phyloP scores from a whole-genome alignment of 2,113 vertebrate genomes.

The Chloroceryle aenea region DNA sequence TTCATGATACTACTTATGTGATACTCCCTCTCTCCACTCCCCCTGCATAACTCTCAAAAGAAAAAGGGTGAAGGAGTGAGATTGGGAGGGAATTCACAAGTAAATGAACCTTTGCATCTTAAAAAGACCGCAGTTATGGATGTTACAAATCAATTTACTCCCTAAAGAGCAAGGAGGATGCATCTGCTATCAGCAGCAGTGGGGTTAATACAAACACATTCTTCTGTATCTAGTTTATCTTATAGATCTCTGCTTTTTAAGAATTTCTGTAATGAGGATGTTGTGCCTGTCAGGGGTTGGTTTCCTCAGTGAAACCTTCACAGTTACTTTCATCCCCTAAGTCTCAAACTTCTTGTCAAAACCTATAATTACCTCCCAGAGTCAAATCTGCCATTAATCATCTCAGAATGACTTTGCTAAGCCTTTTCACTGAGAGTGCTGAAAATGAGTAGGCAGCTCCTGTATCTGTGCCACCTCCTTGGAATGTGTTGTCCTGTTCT shows the following conservation, averaged over 20 bases:
- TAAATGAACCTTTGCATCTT: neutral
- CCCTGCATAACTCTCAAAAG: neutral
- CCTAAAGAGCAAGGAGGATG: neutral
- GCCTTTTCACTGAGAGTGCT: conserved; percentile 16
- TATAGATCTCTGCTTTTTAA: conserved; percentile 59
- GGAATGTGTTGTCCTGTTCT: conserved; percentile 17
- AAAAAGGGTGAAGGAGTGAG: neutral
- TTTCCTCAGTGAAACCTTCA: conserved; percentile 70
- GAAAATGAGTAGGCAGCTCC: conserved; percentile 43
- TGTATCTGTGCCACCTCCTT: conserved; percentile 10
- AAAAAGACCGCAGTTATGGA: neutral
- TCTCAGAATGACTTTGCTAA: conserved; percentile 57
- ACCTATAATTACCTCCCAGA: conserved; percentile 68
- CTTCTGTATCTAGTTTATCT: conserved; percentile 43
- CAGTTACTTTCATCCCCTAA: conserved; percentile 69
- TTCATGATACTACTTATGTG: neutral
- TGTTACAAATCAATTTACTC: neutral
- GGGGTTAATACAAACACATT: conserved; percentile 53
- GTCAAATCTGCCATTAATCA: conserved; percentile 73
- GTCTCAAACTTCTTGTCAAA: conserved; percentile 71
- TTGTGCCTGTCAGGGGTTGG: conserved; percentile 71
- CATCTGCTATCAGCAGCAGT: neutral
- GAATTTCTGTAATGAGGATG: conserved; percentile 72
- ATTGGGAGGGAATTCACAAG: neutral
- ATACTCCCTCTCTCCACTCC: neutral